Evolutionary conservation across 2,113 vertebrate species (phyloP).

Genomic region (Macquaria ambigua): DNA sequence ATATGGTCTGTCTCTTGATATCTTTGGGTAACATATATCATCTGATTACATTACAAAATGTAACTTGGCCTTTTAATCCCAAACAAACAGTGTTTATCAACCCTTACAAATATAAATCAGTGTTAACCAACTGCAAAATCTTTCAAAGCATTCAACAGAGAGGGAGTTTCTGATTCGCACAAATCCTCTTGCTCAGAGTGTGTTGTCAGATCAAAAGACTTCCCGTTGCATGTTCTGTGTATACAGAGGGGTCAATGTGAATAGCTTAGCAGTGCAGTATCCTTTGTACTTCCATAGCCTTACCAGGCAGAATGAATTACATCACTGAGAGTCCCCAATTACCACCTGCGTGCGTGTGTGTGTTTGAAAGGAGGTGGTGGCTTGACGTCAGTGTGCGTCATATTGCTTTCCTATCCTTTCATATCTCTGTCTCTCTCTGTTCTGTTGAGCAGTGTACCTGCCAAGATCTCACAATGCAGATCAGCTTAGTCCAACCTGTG

Average conservation of each 20-base stretch:
- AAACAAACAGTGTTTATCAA: constrained; percentile 8
- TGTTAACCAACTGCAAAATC: constrained; percentile 33
- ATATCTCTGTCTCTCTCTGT: constrained; percentile 47
- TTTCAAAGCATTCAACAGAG: constrained; percentile 1
- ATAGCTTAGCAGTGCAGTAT: constrained; percentile 51
- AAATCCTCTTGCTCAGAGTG: constrained; percentile 23
- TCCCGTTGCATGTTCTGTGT: constrained; percentile 32
- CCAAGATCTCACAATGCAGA: constrained; percentile 66
- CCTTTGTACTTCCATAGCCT: constrained; percentile 55
- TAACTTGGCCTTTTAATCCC: neutral
- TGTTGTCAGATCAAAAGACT: constrained; percentile 44
- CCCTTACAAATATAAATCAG: constrained; percentile 57
- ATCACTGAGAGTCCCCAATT: constrained; percentile 48
- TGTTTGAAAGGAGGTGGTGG: constrained; percentile 50
- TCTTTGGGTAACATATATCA: constrained; percentile 58
- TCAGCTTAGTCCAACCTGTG: constrained; percentile 29
- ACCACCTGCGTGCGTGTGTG: constrained; percentile 14
- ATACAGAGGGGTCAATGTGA: constrained; percentile 33
- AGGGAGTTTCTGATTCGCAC: constrained; percentile 24
- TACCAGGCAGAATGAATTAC: constrained; percentile 46
- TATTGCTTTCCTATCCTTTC: constrained; percentile 50
- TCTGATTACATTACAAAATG: constrained; percentile 56
- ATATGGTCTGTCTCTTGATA: constrained; percentile 32
- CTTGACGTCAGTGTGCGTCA: constrained; percentile 74
- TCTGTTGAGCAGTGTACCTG: constrained; percentile 46